phyloP scores from a whole-genome alignment of 1,140 invertebrate genomes.

The Scaptodrosophila lebanonensis region DNA sequence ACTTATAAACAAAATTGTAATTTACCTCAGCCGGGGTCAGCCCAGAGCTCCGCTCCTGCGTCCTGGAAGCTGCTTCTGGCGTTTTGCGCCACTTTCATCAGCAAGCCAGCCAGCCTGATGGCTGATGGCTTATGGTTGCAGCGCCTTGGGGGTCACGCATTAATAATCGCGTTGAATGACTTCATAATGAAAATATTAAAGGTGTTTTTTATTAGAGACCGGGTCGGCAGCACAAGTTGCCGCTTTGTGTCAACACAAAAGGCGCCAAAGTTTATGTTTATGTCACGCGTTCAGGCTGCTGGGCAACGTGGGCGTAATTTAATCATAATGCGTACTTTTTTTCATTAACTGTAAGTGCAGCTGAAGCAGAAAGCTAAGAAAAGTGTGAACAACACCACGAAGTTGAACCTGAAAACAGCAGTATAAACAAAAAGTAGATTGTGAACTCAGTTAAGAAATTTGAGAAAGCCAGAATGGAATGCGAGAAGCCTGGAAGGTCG shows the following conservation, averaged over 20 bases:
- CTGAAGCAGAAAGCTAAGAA: slow-evolving; percentile 2
- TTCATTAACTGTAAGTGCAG: slow-evolving; percentile 66
- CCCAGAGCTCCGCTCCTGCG: no score
- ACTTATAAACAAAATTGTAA: slow-evolving; percentile 73
- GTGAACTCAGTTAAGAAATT: no score
- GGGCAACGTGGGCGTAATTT: slow-evolving; percentile 41
- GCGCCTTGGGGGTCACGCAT: slow-evolving; percentile 69
- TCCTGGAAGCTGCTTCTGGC: slow-evolving; percentile 1
- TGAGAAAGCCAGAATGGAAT: no score
- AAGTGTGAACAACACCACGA: not conserved
- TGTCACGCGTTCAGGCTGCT: slow-evolving; percentile 43
- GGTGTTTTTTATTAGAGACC: slow-evolving; percentile 63
- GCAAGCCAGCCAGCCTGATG: slow-evolving; percentile 3
- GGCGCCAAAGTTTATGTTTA: slow-evolving; percentile 74
- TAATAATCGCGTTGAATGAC: slow-evolving; percentile 73
- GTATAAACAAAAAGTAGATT: no score
- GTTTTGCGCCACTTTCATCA: slow-evolving; percentile 36
- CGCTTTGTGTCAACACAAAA: slow-evolving; percentile 45
- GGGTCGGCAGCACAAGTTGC: slow-evolving; percentile 28
- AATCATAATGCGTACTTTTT: slow-evolving; percentile 59
- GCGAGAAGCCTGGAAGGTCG: no score
- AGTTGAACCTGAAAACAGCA: no score
- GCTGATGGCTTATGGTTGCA: slow-evolving; percentile 35
- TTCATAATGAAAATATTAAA: slow-evolving; percentile 76
- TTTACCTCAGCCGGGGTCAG: slow-evolving; percentile 46